A percentile compares a stretch with the other conserved stretches of the same genome.
Conservation (phyloP, 2,888 invertebrate genomes). For the Diarsia brunnea region DNA sequence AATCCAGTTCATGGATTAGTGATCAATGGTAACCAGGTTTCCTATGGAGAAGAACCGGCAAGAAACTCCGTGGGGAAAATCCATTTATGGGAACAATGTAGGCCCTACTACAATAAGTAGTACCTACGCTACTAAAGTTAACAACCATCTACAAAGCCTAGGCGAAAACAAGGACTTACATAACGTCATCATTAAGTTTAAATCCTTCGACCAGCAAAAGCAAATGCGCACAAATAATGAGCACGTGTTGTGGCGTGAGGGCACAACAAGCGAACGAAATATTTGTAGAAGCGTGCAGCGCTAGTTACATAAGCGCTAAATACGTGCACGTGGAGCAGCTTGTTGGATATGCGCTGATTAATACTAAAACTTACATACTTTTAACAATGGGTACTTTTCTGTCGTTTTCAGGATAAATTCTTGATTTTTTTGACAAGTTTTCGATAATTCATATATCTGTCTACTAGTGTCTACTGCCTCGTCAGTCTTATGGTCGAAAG, state of each 20-base stretch:
- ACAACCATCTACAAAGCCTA: no score
- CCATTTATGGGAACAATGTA: no score
- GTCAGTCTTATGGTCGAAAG: no score
- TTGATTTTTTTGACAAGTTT: no score
- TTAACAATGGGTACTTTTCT: background rate
- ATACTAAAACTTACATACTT: background rate
- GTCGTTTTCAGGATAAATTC: background rate
- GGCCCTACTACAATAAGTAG: no score
- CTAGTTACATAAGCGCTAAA: background rate
- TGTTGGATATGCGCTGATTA: background rate
- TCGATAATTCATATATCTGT: no score
- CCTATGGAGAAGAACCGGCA: no score
- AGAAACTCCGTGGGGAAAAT: no score
- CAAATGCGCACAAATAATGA: background rate
- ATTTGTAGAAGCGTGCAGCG: background rate
- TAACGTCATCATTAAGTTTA: background rate
- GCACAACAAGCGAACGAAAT: background rate
- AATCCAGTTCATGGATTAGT: background rate
- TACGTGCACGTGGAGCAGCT: background rate
- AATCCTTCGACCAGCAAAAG: background rate
- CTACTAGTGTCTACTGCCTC: no score
- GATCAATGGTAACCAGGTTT: background rate
- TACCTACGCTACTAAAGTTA: no score
- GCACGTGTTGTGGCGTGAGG: slow-evolving; percentile 9
- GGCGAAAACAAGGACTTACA: background rate